Base-by-base conservation (phyloP, 92 coral and sea anemone genomes). In the Isaurus tuberculatus region DNA sequence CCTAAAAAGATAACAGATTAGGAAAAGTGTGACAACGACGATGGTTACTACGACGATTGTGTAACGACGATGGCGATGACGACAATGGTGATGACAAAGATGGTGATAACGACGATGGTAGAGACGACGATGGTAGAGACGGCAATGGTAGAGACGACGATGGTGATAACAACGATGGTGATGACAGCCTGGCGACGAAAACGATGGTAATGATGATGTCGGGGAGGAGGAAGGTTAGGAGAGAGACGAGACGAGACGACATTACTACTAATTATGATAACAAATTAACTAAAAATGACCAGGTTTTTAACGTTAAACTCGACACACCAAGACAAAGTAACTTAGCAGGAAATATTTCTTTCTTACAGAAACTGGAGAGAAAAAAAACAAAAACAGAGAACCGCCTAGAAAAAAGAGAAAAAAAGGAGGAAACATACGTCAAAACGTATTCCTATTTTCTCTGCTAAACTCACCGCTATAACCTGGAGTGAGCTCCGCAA, bases 401-500 rank as follows among this genome's bases (percentile, higher is more conserved):
- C 5, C 8, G 46, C 5, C 5, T 0, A 73, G 7, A 33, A 73
- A 44, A 4, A 29, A 61, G 44, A 66, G 9, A 34, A 17, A 17
- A 7, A 16, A 29, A 17, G 0, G 37, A 29, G 6, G 44, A 3
- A 17, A 67, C n/a, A n/a, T n/a, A 16, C 22, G 5, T 19, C 73
- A n/a, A n/a, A n/a, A n/a, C n/a, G n/a, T n/a, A n/a, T n/a, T n/a
- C 37, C 36, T 19, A 22, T 0, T 10, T n/a, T 2, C 28, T 11
- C 6, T 4, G 6, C 32, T 31, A 14, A 29, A 49, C 95, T 64
- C 67, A 95, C 98, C 98, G 60, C 97, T 91, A 53, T 95, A 90
- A 3, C 98, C 98, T 0, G 98, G 98, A 1, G 98, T 95, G 20
- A 95, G 92, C 85, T 95, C 97, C 0, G 98, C 98, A 48, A 95